These are phyloP conservation scores for Vanacampus margaritifer DNA, from an alignment of 2,113 vertebrate species.

Conservation along the genomic window DNA sequence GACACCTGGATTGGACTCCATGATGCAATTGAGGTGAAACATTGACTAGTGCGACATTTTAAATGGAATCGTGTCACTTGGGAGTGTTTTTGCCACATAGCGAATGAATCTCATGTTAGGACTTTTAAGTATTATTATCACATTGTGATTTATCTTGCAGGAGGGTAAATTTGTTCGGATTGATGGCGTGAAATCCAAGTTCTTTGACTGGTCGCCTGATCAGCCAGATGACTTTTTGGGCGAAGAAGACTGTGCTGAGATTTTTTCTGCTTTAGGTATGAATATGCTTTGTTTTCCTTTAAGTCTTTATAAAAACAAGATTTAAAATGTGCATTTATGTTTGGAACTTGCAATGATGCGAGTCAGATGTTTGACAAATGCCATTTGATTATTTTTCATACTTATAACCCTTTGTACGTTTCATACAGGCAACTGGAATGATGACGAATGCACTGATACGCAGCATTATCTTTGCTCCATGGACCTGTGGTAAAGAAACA, in stretches of 20 bases:
- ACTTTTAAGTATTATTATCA: too few relatives aligned
- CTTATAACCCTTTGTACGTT: background rate
- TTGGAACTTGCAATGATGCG: background rate
- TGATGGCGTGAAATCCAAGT: background rate
- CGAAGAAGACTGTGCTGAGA: background rate
- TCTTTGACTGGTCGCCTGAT: fast-evolving
- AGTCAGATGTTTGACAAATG: too few relatives aligned
- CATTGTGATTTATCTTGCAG: background rate
- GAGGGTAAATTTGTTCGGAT: background rate
- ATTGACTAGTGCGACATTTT: background rate
- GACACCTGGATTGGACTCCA: background rate
- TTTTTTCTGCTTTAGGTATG: background rate
- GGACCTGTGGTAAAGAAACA: background rate
- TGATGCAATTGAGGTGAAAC: background rate
- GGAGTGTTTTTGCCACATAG: background rate
- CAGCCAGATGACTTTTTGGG: background rate
- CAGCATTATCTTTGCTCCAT: background rate
- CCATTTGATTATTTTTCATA: background rate
- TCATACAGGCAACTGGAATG: background rate
- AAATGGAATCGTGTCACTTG: background rate
- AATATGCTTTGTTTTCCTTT: background rate
- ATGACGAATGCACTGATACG: background rate
- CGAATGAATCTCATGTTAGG: background rate
- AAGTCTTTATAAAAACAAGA: background rate
- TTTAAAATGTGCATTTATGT: background rate